Evolutionary conservation across 1,140 invertebrate genomes (phyloP), one percentile per base, ranked within the genome.

Genomic region (Aphelenchoides fujianensis): DNA sequence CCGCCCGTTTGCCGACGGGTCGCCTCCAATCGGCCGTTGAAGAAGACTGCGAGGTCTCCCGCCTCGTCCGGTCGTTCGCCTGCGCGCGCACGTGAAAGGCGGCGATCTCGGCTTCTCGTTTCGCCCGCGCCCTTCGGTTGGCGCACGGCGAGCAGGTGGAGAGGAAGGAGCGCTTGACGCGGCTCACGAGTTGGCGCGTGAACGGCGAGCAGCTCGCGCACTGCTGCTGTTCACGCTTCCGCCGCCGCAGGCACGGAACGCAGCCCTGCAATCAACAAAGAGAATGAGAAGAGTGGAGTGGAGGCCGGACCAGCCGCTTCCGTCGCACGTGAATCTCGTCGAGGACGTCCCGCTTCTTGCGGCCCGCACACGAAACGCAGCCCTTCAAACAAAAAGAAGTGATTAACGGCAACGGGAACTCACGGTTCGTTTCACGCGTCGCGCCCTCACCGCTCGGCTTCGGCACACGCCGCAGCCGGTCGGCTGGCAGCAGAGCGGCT

Each of bases 401-500:
- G 5, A 27, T 68, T 68, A 9, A 7, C 64, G 7, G n/a, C 9
- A 3, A 16, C 31, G 5, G 5, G 55, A 23, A n/a, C 73, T 70
- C 5, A 72, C 70, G 23, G 66, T 64, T 74, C 70, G 3, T 27
- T 72, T 72, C 2, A 53, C 67, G 3, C 70, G 70, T 63, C 19
- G 1, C 9, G 31, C 27, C 61, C 31, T 75, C 27, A 63, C 37
- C 2, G 34, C 52, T 19, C 27, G 2, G 19, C 73, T 75, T 74
- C 70, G 73, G 37, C 70, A 72, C 28, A 72, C 28, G 2, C 70
- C 70, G 66, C 70, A 72, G 7, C 27, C 31, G 34, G 73, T 36
- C n/a, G 70, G 70, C 27, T 72, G 70, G 36, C 70, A 72, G 27
- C 70, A 72, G 68, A 72, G 5, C n/a, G 70, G 70, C 53, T 72